These are phyloP conservation scores for Thunnus thynnus DNA, from an alignment of 2,113 vertebrate species.

Conservation along the genomic window DNA sequence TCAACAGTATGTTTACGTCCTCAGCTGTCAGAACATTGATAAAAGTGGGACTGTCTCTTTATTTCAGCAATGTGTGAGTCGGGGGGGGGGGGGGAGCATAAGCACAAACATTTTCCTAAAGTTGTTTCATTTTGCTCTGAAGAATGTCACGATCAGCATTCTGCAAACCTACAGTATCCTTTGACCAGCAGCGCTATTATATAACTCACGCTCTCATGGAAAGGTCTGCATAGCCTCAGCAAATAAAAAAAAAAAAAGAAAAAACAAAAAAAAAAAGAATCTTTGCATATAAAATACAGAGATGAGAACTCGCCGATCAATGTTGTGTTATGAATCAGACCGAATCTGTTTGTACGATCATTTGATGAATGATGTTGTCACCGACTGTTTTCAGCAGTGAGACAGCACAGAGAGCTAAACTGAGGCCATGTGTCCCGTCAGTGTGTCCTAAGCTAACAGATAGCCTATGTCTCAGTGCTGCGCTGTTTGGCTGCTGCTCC, in stretches of 20 bases:
- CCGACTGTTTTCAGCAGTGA: conserved; percentile 33
- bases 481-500: conserved; percentile 56
- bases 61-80: conserved; percentile 10
- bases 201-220: conserved; percentile 54
- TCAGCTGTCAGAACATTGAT: conserved; percentile 13
- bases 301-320: conserved; percentile 37
- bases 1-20: conserved; percentile 7
- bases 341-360: conserved; percentile 44
- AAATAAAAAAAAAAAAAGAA: not conserved
- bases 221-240: conserved; percentile 48
- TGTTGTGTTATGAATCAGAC: conserved; percentile 47
- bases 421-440: conserved; percentile 31
- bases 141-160: conserved; percentile 62
- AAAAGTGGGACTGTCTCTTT: conserved; percentile 46
- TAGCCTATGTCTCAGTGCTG: conserved; percentile 40
- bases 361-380: conserved; percentile 61
- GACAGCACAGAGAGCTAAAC: conserved; percentile 33
- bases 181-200: conserved; percentile 66
- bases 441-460: conserved; percentile 47
- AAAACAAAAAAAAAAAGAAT: not conserved
- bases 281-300: conserved; percentile 44
- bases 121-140: conserved; percentile 53
- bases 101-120: conserved; percentile 40
- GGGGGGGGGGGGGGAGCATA: conserved; percentile 21
- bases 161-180: conserved; percentile 60